Evolutionary conservation across 2,797 vertebrate genomes (phyloP), one percentile per base, ranked within the genome.

Genomic region (Sebastes iracundus): DNA sequence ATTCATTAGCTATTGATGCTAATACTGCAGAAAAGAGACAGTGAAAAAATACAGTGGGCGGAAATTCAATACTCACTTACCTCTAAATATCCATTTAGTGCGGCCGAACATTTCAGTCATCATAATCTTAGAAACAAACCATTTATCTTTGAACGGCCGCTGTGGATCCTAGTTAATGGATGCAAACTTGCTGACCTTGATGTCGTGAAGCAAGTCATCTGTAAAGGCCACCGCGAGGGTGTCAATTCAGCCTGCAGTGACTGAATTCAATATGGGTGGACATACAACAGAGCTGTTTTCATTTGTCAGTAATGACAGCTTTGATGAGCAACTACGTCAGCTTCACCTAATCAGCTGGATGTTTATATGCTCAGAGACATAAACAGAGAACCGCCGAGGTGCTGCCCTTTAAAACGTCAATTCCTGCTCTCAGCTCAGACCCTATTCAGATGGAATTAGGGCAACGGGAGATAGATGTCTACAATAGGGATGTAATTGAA

Each of bases 191-290:
- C 60, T 87, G 78, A 87, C 77, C 79, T 88, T 78, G 22, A 72
- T 83, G 84, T 86, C 81, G 83, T 59, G 63, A 81, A 75, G 28
- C n/a, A 78, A 87, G 63, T 81, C 66, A 77, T 90, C 80, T 72
- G 77, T 81, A 75, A 90, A 86, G 64, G 72, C 35, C 13, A 33
- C 46, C 16, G 23, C 27, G 66, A 68, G 23, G 62, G 30, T 32
- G 59, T 87, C 66, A 59, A 14, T 52, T 70, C 33, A 70, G 76
- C 76, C 71, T 16, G 74, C 66, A 80, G 66, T 49, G 75, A 58
- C 67, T 5, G 3, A 20, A 73, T 68, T 74, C 52, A 38, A 33
- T 73, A 56, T 76, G 52, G 69, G 71, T 67, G 67, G 73, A 85
- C 76, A 56, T 56, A 42, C 3, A 25, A 75, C 67, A 52, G 52